Percentiles rank a stretch among this genome's conserved stretches.
Conservation (phyloP, 2,113 vertebrate genomes). For the Saguinus imperator region DNA sequence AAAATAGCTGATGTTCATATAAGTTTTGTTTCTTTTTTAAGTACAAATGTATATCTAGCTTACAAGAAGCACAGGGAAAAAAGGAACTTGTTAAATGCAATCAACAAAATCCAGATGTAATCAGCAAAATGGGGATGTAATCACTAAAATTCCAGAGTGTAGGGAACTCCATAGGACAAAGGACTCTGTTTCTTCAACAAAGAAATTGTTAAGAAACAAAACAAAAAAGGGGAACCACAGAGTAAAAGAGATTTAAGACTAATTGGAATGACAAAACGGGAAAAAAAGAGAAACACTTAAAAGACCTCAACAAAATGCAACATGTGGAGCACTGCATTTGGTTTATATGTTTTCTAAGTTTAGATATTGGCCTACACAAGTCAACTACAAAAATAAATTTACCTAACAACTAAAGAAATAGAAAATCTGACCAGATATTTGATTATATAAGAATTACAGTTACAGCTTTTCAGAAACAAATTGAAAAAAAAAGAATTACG, state of each 20-base stretch:
- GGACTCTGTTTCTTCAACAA: neutral
- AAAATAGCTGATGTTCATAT: neutral
- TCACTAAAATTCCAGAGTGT: neutral
- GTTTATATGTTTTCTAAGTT: neutral
- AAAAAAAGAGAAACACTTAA: neutral
- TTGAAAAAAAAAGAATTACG: neutral
- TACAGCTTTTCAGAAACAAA: neutral
- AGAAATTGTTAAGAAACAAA: neutral
- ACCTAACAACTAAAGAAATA: neutral
- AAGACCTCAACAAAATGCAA: neutral
- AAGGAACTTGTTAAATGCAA: neutral
- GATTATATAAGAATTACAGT: neutral
- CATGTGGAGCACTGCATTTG: neutral
- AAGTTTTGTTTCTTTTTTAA: neutral
- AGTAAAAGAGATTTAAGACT: neutral
- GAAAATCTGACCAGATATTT: neutral
- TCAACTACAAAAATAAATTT: neutral
- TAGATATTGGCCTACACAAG: neutral
- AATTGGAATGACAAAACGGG: neutral
- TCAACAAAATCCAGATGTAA: neutral
- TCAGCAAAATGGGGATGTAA: neutral
- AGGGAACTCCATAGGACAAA: neutral
- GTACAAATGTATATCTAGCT: neutral
- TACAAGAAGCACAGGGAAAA: neutral
- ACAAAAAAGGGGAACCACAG: neutral